phyloP scores from a whole-genome alignment of 2,888 invertebrate species.

The Maniola hyperantus region DNA sequence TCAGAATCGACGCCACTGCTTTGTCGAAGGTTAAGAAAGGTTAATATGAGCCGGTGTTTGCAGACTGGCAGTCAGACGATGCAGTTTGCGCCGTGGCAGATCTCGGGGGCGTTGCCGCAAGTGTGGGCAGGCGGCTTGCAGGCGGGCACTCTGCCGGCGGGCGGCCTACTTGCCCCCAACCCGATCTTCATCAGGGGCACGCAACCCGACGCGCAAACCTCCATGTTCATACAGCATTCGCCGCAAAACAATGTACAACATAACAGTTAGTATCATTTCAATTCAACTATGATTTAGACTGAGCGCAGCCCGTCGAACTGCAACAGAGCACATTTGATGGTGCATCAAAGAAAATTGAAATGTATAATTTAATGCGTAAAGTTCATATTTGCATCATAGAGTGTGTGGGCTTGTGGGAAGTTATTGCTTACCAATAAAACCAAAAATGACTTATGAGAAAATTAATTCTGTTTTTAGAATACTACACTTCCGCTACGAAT shows the following conservation, averaged over 20 bases:
- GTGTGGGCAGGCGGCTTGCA: slow-evolving; percentile 90
- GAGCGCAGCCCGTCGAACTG: too few relatives aligned
- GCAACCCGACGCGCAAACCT: slow-evolving; percentile 86
- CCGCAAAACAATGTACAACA: slow-evolving; percentile 83
- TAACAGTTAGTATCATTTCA: slow-evolving; percentile 64
- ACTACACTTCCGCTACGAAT: too few relatives aligned
- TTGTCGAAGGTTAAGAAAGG: background rate
- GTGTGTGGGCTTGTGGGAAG: too few relatives aligned
- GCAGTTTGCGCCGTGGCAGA: slow-evolving; percentile 92
- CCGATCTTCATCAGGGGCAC: slow-evolving; percentile 92
- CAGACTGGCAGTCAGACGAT: slow-evolving; percentile 86
- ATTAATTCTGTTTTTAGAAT: too few relatives aligned
- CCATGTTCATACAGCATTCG: slow-evolving; percentile 92
- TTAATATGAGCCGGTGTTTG: slow-evolving; percentile 30
- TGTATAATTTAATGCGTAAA: too few relatives aligned
- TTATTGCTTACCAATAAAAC: too few relatives aligned
- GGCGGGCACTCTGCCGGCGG: slow-evolving; percentile 84
- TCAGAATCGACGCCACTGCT: too few relatives aligned
- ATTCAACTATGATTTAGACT: too few relatives aligned
- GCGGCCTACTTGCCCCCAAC: slow-evolving; percentile 86
- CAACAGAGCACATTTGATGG: background rate
- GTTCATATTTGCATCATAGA: too few relatives aligned
- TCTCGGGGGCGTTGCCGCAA: slow-evolving; percentile 87
- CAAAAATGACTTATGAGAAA: too few relatives aligned
- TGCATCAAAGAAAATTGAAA: background rate